Percentiles rank a stretch among this genome's conserved stretches.
Evolutionary conservation across 2,888 invertebrate genomes (phyloP).

Genomic region (Lasioglossum pauxillum): DNA sequence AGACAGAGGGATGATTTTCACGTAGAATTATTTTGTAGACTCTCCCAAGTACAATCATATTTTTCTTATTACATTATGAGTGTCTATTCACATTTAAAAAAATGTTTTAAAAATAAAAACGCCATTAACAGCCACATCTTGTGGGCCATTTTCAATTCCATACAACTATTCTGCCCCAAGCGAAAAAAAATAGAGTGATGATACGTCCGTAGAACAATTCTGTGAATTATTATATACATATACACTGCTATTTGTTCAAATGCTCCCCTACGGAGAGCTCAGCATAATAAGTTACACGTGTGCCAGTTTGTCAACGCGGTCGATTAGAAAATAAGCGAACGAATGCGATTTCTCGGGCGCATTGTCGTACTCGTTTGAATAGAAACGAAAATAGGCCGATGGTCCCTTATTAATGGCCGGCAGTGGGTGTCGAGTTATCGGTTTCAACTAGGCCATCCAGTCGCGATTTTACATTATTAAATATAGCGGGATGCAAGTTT

Average conservation of each 20-base stretch:
- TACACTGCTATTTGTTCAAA: background rate
- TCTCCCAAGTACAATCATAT: background rate
- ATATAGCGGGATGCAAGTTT: conserved; percentile 38
- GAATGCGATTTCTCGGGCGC: background rate
- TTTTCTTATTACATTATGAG: no score
- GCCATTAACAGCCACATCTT: background rate
- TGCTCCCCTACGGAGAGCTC: background rate
- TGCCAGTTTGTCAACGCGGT: background rate
- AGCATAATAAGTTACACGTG: background rate
- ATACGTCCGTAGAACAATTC: background rate
- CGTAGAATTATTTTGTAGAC: background rate
- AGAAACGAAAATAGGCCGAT: background rate
- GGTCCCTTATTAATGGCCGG: background rate
- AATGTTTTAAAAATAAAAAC: background rate
- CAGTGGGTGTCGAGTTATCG: background rate
- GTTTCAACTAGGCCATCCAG: conserved; percentile 16
- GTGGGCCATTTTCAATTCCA: background rate
- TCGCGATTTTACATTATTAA: conserved; percentile 44
- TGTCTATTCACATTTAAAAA: background rate
- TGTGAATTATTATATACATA: background rate
- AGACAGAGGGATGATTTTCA: background rate
- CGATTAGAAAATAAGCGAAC: background rate
- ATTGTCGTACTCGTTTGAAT: background rate
- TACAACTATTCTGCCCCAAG: no score
- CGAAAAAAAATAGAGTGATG: no score